Evolutionary conservation across 2,113 vertebrate genomes (phyloP).

Genomic region (Orycteropus afer): DNA sequence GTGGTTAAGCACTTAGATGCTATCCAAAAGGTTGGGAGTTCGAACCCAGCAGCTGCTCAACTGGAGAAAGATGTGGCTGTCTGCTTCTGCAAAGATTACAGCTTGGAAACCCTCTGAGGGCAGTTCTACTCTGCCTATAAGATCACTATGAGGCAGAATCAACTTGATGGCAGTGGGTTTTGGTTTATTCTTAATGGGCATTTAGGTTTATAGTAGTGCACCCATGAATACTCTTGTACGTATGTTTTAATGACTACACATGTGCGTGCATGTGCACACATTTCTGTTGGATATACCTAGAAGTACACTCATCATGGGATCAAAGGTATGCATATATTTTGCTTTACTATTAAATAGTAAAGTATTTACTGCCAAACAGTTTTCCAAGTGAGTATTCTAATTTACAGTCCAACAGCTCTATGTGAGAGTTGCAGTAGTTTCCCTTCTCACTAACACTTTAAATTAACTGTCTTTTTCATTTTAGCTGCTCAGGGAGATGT

Average conservation of each 20-base stretch:
- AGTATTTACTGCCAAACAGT: not conserved
- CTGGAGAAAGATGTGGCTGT: too few species aligned
- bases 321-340: not conserved
- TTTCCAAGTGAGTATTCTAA: not conserved
- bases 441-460: not conserved
- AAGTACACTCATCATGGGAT: not conserved
- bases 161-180: too few species aligned
- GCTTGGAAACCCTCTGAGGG: too few species aligned
- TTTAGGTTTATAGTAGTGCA: conserved; percentile 21
- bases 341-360: too few species aligned
- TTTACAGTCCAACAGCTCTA: not conserved
- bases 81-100: too few species aligned
- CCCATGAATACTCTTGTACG: not conserved
- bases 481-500: not conserved
- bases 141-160: too few species aligned
- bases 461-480: conserved; percentile 9
- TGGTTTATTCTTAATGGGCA: not conserved
- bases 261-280: not conserved
- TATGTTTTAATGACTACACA: not conserved
- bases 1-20: too few species aligned
- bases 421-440: not conserved
- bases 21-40: too few species aligned
- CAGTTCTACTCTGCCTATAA: too few species aligned
- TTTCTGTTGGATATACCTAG: not conserved
- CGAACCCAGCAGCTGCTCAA: too few species aligned